Conservation (phyloP, 2,113 vertebrate genomes). For the Falcunculus frontatus region DNA sequence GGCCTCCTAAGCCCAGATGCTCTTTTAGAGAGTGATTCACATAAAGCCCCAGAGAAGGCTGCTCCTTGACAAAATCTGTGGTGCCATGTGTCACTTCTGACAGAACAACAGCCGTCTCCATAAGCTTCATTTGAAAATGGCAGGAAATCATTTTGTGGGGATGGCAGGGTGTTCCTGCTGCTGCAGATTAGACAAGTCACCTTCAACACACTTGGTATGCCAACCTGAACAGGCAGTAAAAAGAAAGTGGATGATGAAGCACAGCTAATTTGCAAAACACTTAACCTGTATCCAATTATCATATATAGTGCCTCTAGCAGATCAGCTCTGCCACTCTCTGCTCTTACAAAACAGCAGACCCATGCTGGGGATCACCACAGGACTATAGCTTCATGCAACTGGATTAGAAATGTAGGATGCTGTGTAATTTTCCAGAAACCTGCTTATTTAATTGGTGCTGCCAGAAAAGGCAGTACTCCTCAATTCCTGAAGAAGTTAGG, state of each 20-base stretch:
- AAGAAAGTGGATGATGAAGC: conserved; percentile 21
- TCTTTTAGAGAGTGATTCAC: accelerated
- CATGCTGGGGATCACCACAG: conserved; percentile 14
- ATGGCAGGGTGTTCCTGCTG: not conserved
- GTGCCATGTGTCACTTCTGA: not conserved
- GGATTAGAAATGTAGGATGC: conserved; percentile 41
- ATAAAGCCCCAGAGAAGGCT: not conserved
- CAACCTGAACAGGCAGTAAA: not conserved
- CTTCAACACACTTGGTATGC: not conserved
- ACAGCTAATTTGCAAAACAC: conserved; percentile 48
- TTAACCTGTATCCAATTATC: conserved; percentile 53
- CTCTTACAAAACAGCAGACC: not conserved
- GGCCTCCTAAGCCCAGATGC: not conserved
- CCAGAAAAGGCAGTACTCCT: not conserved
- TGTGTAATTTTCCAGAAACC: conserved; percentile 31
- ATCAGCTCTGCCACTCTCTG: not conserved
- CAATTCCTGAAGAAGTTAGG: not conserved
- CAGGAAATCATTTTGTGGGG: not conserved
- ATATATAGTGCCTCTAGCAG: conserved; percentile 6
- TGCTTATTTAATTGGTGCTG: conserved; percentile 9
- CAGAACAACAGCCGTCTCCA: not conserved
- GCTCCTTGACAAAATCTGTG: not conserved
- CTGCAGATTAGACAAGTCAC: conserved; percentile 25
- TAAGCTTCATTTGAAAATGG: not conserved
- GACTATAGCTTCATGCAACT: not conserved